Evolutionary conservation across 2,797 vertebrate genomes (phyloP).

Genomic region (Catamblyrhynchus diadema): DNA sequence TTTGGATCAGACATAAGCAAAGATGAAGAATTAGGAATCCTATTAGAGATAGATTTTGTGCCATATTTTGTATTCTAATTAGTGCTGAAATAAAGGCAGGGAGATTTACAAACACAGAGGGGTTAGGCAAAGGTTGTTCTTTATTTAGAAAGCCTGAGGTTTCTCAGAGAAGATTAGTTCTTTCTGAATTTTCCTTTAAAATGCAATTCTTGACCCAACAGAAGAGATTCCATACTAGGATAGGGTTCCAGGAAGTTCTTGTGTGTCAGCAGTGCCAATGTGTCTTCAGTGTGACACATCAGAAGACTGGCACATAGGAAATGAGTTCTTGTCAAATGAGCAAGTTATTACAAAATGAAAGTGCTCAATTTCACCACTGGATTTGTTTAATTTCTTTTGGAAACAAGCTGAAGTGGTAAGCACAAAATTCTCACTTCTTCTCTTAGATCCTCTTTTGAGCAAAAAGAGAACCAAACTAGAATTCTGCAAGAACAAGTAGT

Average conservation of each 20-base stretch:
- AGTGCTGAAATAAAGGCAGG: neutral
- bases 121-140: neutral
- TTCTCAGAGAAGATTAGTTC: neutral
- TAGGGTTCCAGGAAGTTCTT: neutral
- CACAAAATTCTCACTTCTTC: neutral
- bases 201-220: neutral
- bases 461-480: neutral
- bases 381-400: neutral
- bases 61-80: neutral
- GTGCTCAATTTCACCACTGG: neutral
- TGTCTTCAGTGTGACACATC: neutral
- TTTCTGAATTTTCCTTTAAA: neutral
- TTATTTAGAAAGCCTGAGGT: neutral
- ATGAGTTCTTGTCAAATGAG: constrained; percentile 27
- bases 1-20: neutral
- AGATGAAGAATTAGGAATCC: neutral
- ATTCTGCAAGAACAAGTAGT: neutral
- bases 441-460: neutral
- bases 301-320: neutral
- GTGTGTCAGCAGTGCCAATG: neutral
- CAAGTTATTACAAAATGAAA: neutral
- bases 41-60: neutral
- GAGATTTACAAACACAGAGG: neutral
- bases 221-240: neutral
- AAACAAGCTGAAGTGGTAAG: neutral